Percentiles rank a stretch among this genome's conserved stretches.
These are phyloP conservation scores for Hydractinia symbiolongicarpus DNA, from an alignment of 30 jellyfish, hydroid and myxozoan genomes.

Conservation along the genomic window DNA sequence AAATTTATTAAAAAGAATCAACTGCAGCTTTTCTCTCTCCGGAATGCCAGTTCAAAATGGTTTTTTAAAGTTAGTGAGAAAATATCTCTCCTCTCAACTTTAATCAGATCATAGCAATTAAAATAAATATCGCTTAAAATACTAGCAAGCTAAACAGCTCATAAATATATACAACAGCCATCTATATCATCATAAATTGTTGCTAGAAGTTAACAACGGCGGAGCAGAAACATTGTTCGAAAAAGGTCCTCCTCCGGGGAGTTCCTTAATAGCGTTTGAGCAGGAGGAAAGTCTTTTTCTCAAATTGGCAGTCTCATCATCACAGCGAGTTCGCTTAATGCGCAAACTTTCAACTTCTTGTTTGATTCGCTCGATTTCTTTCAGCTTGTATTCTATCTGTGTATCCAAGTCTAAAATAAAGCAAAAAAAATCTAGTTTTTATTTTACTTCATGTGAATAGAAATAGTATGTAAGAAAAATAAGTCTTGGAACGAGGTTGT, in stretches of 20 bases:
- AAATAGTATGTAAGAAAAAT: background rate
- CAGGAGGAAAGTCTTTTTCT: conserved; percentile 86
- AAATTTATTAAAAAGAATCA: too few species aligned
- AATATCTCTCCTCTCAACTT: too few species aligned
- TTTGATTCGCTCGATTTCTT: conserved; percentile 81
- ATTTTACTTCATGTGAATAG: background rate
- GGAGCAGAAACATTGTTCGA: background rate
- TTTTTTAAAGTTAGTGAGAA: too few species aligned
- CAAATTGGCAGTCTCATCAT: conserved; percentile 73
- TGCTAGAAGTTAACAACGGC: conserved; percentile 10
- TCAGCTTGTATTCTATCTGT: conserved; percentile 73
- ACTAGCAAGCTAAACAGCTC: too few species aligned
- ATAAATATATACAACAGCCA: too few species aligned
- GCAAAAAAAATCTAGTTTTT: background rate
- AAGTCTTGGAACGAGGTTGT: too few species aligned
- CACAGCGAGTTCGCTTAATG: conserved; percentile 76
- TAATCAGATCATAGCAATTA: too few species aligned
- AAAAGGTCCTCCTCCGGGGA: conserved; percentile 38
- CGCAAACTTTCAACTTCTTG: conserved; percentile 78
- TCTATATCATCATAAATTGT: background rate
- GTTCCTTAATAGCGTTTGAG: conserved; percentile 81
- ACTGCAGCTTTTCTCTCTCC: too few species aligned
- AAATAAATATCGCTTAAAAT: too few species aligned
- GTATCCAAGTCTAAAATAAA: conserved; percentile 75
- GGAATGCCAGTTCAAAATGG: too few species aligned